Base-by-base conservation (phyloP, 2,113 vertebrate genomes). In the Spilogale gracilis region DNA sequence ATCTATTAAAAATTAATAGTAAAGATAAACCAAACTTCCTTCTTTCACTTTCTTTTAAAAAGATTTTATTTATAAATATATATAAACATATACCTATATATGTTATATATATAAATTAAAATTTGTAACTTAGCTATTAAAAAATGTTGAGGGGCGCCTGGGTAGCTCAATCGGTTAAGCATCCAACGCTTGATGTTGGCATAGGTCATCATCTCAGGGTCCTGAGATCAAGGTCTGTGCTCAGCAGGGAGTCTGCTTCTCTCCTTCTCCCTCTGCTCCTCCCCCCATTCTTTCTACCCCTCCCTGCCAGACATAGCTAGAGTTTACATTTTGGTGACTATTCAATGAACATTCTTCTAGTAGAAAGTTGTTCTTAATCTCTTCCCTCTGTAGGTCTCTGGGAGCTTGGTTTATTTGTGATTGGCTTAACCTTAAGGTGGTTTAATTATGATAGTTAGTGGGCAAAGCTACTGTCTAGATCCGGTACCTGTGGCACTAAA, bases 361-460 rank as follows among this genome's bases (percentile, higher is more conserved):
- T 32, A 81, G 50, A 83, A 95, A 93, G 52, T 80, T 81, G 6
- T 79, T 96, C 61, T 91, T 76, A 65, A 86, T 78, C 11, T 91
- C 54, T 95, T 87, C 38, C 27, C 25, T 93, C 90, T 81, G 17
- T 78, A 91, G 10, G 27, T 91, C 45, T 82, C 54, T 63, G 14
- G 6, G 14, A 84, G 38, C 18, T 73, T 94, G 12, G 67, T 69
- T 89, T 88, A 67, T 93, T 94, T 88, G 73, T 74, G 60, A 94
- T 73, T 52, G 0, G 23, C 85, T 95, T 88, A 93, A 81, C 27
- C 30, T 69, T 89, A 71, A 54, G 63, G 27, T 50, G 63, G 27
- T 50, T 85, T 65, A 89, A 56, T 73, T 67, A 60, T 73, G 67
- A 27, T 50, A 38, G 76, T 89, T 73, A 73, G 21, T 54, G 11